phyloP scores from a whole-genome alignment of 2,888 invertebrate species.

The Leucophenga montana region DNA sequence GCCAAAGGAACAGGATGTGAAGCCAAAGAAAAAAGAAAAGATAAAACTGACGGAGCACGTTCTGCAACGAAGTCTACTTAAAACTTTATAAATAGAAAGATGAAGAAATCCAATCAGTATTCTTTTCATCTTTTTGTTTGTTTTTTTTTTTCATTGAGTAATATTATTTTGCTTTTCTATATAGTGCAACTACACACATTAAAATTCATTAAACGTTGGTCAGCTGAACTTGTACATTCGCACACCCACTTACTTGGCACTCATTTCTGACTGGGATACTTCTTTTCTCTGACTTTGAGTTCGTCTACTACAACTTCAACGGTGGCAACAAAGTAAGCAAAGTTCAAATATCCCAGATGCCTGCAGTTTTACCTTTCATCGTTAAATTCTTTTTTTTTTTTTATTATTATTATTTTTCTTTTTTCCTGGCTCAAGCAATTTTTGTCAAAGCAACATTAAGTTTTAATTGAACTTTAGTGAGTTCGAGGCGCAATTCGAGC shows the following conservation, averaged over 20 bases:
- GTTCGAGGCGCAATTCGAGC: conserved; percentile 6
- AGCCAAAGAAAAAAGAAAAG: background rate
- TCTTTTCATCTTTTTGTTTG: background rate
- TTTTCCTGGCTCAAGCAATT: conserved; percentile 16
- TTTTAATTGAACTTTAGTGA: conserved; percentile 63
- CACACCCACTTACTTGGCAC: conserved; percentile 5
- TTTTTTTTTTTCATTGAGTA: too few relatives aligned
- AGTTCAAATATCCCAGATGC: conserved; percentile 34
- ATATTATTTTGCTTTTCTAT: background rate
- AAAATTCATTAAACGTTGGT: conserved; percentile 53
- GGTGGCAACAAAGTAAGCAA: conserved; percentile 27
- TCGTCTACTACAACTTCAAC: background rate
- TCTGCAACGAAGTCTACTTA: conserved; percentile 2
- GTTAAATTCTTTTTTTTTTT: background rate
- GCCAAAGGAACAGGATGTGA: too few relatives aligned
- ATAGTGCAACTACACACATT: conserved; percentile 41
- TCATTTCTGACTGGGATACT: conserved; percentile 3
- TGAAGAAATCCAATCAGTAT: conserved; percentile 9
- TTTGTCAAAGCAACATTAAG: conserved; percentile 42
- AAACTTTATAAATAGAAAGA: conserved; percentile 16
- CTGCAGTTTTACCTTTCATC: conserved; percentile 29
- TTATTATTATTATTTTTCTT: too few relatives aligned
- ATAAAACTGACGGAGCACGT: background rate
- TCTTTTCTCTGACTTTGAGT: background rate
- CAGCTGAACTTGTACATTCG: conserved; percentile 37